A percentile compares a stretch with the other conserved stretches of the same genome.
Conservation (phyloP, 2,888 invertebrate species). For the Geotrupes spiniger region DNA sequence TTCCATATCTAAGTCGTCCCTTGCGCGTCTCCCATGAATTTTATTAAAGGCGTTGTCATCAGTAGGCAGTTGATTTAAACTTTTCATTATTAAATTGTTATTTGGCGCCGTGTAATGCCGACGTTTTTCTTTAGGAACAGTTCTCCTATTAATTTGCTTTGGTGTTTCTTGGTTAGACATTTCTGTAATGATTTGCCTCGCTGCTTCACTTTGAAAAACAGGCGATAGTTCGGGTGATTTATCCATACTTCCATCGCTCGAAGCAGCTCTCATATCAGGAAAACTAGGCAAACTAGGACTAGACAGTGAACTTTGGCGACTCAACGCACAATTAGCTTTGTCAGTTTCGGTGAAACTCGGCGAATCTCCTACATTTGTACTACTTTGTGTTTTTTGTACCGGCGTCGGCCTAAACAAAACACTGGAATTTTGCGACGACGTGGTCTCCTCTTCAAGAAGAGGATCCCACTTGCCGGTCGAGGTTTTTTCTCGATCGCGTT, state of each 20-base stretch:
- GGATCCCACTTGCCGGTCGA: conserved; percentile 44
- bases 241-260: conserved; percentile 22
- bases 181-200: conserved; percentile 81
- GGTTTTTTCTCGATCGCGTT: conserved; percentile 73
- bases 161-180: conserved; percentile 55
- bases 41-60: conserved; percentile 41
- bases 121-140: conserved; percentile 78
- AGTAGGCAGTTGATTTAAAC: conserved; percentile 41
- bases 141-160: conserved; percentile 54
- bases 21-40: conserved; percentile 57
- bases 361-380: conserved; percentile 27
- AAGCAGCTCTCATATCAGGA: conserved; percentile 29
- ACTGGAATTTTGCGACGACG: conserved; percentile 40
- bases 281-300: conserved; percentile 37
- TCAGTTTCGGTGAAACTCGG: conserved; percentile 32
- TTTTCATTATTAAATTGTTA: conserved; percentile 46
- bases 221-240: conserved; percentile 63
- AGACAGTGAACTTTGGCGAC: conserved; percentile 36
- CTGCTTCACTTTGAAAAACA: conserved; percentile 83
- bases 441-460: conserved; percentile 46
- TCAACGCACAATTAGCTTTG: conserved; percentile 32
- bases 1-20: conserved; percentile 86
- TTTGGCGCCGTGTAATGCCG: conserved; percentile 86
- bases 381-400: conserved; percentile 37
- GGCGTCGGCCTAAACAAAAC: conserved; percentile 37